Base-by-base conservation (phyloP, 2,113 vertebrate genomes). In the Shinisaurus crocodilurus region DNA sequence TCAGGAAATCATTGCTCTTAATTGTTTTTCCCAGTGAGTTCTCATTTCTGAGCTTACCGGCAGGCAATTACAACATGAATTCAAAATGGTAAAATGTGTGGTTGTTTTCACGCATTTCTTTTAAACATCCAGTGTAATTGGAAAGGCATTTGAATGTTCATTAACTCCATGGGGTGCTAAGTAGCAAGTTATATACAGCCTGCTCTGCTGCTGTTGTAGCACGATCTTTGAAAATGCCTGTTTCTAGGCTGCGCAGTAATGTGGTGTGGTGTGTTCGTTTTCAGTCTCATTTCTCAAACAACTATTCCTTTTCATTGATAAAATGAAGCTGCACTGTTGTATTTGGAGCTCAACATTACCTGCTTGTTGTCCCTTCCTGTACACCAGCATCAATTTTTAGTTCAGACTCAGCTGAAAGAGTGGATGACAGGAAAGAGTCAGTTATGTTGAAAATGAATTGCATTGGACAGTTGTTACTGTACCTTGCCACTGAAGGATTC, bases 1-100 rank as follows among this genome's bases (percentile, higher is more conserved):
- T 77, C 86, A 76, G 34, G 91, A 94, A 94, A 94, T 93, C 87
- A 89, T 85, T 67, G 32, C 89, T 94, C 91, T 86, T 79, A 94
- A 91, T 95, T 88, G 88, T 91, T 92, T 81, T 92, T 92, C 9
- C 72, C 91, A 54, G 43, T 72, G 7, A 65, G 18, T 20, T 45
- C 89, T 87, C 67, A 25, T 77, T 89, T 92, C 88, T 87, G 72
- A 87, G 91, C 69, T 40, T 16, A 12, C 92, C 77, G 50, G 15
- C 57, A 87, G 85, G 88, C 94, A 88, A 40, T 95, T 92, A 92
- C 79, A 90, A 81, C 40, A 67, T 65, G 43, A 32, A 16, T 91
- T 90, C 81, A 20, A 84, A 91, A 87, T 57, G 82, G 88, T 92
- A 6, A 90, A 92, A 87, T 85, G 82, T 90, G 83, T 67, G 87